A percentile compares a stretch with the other conserved stretches of the same genome.
phyloP scores from a whole-genome alignment of 2,113 vertebrate species.

The Oreotrochilus melanogaster region DNA sequence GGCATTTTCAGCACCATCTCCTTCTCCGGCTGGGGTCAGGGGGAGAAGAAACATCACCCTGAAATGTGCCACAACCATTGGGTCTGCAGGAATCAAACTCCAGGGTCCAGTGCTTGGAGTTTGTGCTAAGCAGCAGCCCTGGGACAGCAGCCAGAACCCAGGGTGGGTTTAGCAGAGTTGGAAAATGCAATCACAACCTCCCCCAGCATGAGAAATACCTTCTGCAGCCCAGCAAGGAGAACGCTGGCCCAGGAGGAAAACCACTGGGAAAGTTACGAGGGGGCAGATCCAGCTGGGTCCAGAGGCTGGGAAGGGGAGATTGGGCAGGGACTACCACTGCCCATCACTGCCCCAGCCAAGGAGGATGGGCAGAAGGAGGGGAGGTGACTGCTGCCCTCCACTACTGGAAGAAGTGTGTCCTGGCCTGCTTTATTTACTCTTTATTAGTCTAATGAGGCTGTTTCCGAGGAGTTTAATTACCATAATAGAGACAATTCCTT shows the following conservation, averaged over 20 bases:
- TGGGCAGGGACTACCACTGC: too few species aligned
- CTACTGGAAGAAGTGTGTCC: background rate
- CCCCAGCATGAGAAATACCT: background rate
- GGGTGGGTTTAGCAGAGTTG: background rate
- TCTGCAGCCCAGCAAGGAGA: background rate
- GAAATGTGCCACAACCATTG: background rate
- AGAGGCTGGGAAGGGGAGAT: background rate
- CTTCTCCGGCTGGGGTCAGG: background rate
- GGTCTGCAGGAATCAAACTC: background rate
- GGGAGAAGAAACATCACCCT: background rate
- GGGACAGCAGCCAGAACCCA: too few species aligned
- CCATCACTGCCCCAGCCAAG: background rate
- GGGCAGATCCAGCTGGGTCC: background rate
- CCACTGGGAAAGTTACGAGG: background rate
- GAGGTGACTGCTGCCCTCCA: background rate
- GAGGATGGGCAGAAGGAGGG: background rate
- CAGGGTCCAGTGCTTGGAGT: rapidly evolving
- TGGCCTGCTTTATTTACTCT: slow-evolving; percentile 61
- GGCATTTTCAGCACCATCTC: slow-evolving; percentile 5
- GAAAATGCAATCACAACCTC: background rate
- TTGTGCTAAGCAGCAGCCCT: too few species aligned
- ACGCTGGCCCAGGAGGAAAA: background rate
- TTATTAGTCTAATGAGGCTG: slow-evolving; percentile 74
- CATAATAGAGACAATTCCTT: slow-evolving; percentile 61
- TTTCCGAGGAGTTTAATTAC: slow-evolving; percentile 73